Percentiles rank a stretch among this genome's conserved stretches.
These are phyloP conservation scores for Brachyistius frenatus DNA, from an alignment of 2,113 vertebrate genomes.

Conservation along the genomic window DNA sequence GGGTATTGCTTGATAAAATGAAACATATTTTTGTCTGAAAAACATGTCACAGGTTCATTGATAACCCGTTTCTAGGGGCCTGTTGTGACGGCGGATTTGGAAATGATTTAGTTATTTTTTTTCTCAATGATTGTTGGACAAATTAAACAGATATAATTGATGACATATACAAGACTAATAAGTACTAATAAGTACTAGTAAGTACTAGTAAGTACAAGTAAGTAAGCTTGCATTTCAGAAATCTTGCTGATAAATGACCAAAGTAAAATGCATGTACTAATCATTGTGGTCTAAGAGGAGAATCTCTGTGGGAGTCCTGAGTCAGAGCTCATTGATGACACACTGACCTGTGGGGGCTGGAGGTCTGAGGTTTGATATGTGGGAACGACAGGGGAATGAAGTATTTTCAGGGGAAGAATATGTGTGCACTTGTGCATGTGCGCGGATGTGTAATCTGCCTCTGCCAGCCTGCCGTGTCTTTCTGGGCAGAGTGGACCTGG, in stretches of 20 bases:
- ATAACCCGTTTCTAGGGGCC: neutral
- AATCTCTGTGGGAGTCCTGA: conserved; percentile 33
- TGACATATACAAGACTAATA: neutral
- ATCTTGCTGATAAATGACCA: neutral
- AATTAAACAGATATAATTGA: neutral
- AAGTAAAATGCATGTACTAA: neutral
- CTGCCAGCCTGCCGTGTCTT: conserved; percentile 69
- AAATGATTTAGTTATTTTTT: neutral
- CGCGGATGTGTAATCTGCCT: conserved; percentile 75
- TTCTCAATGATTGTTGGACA: neutral
- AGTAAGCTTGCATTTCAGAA: neutral
- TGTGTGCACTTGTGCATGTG: conserved; percentile 42
- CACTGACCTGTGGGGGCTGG: conserved; percentile 24
- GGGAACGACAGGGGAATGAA: conserved; percentile 37
- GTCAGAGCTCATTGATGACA: conserved; percentile 43
- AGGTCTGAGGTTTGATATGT: conserved; percentile 43
- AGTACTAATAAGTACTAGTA: neutral
- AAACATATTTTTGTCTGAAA: neutral
- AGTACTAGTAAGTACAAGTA: no score
- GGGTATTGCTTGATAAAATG: neutral
- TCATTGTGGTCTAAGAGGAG: neutral
- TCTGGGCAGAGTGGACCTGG: conserved; percentile 54
- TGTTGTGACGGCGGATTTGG: neutral
- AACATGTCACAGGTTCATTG: conserved; percentile 11
- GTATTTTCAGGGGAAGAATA: conserved; percentile 45